Percentiles rank a stretch among this genome's conserved stretches.
Evolutionary conservation across 1,140 invertebrate species (phyloP).

Genomic region (Campoletis sonorensis): DNA sequence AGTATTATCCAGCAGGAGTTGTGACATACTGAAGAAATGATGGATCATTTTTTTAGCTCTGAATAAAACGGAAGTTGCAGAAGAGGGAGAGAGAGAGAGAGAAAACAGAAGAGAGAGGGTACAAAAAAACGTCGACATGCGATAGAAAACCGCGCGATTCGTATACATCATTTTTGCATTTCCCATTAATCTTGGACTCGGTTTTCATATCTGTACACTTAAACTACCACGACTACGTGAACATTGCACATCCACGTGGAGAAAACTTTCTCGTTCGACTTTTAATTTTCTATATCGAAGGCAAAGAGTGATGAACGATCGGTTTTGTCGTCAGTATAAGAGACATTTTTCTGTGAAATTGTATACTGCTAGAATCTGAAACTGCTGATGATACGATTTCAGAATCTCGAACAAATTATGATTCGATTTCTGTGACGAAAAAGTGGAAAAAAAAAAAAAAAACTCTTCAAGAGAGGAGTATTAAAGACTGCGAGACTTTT

Average conservation of each 20-base stretch:
- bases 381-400: background rate
- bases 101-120: background rate
- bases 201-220: background rate
- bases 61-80: background rate
- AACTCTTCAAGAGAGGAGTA: no score
- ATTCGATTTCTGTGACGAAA: no score
- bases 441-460: no score
- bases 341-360: background rate
- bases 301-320: constrained; percentile 2
- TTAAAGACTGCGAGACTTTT: no score
- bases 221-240: background rate
- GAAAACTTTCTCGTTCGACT: background rate
- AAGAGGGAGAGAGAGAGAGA: background rate
- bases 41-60: background rate
- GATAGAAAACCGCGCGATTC: background rate
- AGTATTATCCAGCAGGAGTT: background rate
- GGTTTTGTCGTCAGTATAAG: background rate
- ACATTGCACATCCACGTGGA: background rate
- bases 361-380: background rate
- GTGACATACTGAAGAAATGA: background rate
- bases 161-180: constrained; percentile 11
- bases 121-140: background rate
- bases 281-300: constrained; percentile 10
- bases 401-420: background rate
- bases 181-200: constrained; percentile 13